Conservation (phyloP, 2,888 invertebrate species). For the Leptogaster cylindrica region DNA sequence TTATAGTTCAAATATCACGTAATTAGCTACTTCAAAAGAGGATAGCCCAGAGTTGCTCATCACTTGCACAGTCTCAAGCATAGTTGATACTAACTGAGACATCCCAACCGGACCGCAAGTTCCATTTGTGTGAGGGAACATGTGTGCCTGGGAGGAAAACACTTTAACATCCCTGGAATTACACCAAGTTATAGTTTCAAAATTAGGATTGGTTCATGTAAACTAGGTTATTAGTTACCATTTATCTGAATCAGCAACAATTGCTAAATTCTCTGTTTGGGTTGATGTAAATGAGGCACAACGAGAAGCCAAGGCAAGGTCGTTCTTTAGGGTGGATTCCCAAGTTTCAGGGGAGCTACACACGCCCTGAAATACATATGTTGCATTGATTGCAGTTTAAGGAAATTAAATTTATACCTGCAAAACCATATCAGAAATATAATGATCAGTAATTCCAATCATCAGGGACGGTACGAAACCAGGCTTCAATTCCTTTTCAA, state of each 20-base stretch:
- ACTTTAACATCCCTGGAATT: slow-evolving; percentile 65
- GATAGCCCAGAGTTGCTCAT: slow-evolving; percentile 79
- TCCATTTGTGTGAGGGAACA: slow-evolving; percentile 63
- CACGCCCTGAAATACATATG: slow-evolving; percentile 68
- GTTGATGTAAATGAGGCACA: slow-evolving; percentile 70
- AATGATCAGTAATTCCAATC: slow-evolving; percentile 70
- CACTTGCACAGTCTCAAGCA: slow-evolving; percentile 81
- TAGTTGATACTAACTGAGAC: slow-evolving; percentile 82
- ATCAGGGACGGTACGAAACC: slow-evolving; percentile 69
- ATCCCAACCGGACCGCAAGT: slow-evolving; percentile 70
- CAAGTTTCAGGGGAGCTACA: slow-evolving; percentile 66
- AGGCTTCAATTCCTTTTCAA: slow-evolving; percentile 49
- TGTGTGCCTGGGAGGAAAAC: slow-evolving; percentile 63
- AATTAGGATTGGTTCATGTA: neutral
- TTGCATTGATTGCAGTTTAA: neutral
- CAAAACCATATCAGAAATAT: slow-evolving; percentile 77
- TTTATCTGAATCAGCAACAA: slow-evolving; percentile 79
- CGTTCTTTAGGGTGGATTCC: slow-evolving; percentile 66
- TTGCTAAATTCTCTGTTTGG: slow-evolving; percentile 79
- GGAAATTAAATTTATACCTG: slow-evolving; percentile 65
- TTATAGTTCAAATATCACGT: neutral
- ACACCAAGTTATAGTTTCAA: neutral
- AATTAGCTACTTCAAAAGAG: slow-evolving; percentile 72
- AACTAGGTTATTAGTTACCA: slow-evolving; percentile 66
- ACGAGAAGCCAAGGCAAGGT: slow-evolving; percentile 64